phyloP scores from a whole-genome alignment of 2,888 invertebrate species.

The Quadriops clusia region DNA sequence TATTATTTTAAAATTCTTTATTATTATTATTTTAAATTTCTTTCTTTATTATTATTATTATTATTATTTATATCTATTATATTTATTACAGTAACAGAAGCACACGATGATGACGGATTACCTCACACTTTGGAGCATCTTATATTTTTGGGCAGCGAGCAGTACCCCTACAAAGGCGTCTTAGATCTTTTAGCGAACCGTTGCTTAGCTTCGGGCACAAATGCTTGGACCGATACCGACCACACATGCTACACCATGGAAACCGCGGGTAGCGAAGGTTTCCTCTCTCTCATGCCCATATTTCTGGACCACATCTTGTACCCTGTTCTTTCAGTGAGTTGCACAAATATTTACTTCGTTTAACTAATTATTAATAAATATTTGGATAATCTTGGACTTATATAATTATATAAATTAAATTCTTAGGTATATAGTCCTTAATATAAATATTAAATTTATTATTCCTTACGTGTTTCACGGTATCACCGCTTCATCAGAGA shows the following conservation, averaged over 20 bases:
- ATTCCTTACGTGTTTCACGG: no score
- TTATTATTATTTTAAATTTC: slow-evolving; percentile 4
- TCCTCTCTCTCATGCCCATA: slow-evolving; percentile 77
- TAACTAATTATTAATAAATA: no score
- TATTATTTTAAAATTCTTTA: neutral
- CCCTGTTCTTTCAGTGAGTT: slow-evolving; percentile 59
- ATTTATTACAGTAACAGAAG: slow-evolving; percentile 64
- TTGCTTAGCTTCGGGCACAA: slow-evolving; percentile 83
- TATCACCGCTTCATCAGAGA: no score
- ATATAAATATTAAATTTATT: no score
- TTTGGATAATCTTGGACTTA: no score
- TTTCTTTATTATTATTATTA: neutral
- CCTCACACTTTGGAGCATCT: slow-evolving; percentile 90
- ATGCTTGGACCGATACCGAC: slow-evolving; percentile 80
- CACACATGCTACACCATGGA: slow-evolving; percentile 84
- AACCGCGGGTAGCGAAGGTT: slow-evolving; percentile 79
- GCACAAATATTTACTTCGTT: no score
- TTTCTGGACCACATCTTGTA: slow-evolving; percentile 83
- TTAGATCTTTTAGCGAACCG: slow-evolving; percentile 80
- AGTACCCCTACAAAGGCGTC: slow-evolving; percentile 82
- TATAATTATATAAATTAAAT: no score
- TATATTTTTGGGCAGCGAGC: slow-evolving; percentile 79
- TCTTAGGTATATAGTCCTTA: no score
- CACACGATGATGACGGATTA: slow-evolving; percentile 82
- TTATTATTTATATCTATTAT: slow-evolving; percentile 3